Conservation (phyloP, 2,113 vertebrate genomes). For the Tenebrosternarchus preto region DNA sequence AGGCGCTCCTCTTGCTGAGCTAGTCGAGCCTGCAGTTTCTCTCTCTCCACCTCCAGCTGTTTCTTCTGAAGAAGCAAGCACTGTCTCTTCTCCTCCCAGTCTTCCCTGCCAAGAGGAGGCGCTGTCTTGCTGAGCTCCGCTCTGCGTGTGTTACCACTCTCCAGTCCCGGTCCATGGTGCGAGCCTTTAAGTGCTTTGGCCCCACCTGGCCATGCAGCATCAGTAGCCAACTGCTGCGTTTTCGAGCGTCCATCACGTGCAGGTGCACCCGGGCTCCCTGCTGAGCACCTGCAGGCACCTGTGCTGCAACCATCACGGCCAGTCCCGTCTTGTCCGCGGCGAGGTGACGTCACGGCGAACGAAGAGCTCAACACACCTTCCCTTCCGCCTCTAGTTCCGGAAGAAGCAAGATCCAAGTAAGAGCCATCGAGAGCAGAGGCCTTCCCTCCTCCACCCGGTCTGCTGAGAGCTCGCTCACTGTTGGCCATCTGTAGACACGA, state of each 20-base stretch:
- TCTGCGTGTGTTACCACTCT: neutral
- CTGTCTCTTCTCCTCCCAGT: constrained; percentile 83
- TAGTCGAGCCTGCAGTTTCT: constrained; percentile 81
- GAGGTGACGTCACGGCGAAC: constrained; percentile 18
- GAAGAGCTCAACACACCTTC: constrained; percentile 11
- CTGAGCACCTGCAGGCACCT: constrained; percentile 37
- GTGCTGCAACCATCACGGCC: constrained; percentile 19
- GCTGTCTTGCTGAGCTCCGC: constrained; percentile 48
- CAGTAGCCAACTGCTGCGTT: neutral
- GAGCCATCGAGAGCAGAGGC: constrained; percentile 66
- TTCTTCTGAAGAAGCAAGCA: constrained; percentile 88
- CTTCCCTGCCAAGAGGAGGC: constrained; percentile 63
- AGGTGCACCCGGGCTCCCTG: constrained; percentile 41
- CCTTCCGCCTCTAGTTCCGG: constrained; percentile 26
- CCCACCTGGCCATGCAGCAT: constrained; percentile 25
- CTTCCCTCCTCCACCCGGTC: constrained; percentile 45
- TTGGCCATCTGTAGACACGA: constrained; percentile 37
- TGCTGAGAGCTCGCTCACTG: constrained; percentile 54
- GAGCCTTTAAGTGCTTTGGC: constrained; percentile 25
- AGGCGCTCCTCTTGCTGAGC: constrained; percentile 86
- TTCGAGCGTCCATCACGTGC: constrained; percentile 44
- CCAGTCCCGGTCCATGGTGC: constrained; percentile 9
- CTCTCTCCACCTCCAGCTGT: constrained; percentile 89
- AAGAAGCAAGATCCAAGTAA: constrained; percentile 62
- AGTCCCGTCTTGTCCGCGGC: constrained; percentile 40